These are phyloP conservation scores for Pantherophis vulpinus DNA, from an alignment of 2,797 vertebrate species.

Conservation along the genomic window DNA sequence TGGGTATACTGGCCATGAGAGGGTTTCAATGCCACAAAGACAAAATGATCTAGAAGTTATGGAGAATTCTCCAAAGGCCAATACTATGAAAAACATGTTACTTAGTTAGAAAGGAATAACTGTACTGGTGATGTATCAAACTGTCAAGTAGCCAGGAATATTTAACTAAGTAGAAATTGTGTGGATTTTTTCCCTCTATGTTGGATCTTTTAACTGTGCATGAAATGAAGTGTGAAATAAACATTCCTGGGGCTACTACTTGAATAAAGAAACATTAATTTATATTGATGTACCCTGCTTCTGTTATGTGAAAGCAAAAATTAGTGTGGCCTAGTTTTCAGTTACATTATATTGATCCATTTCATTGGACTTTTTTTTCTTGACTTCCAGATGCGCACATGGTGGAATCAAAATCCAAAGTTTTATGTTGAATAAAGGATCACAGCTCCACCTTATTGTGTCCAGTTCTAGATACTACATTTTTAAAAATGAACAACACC, in stretches of 20 bases:
- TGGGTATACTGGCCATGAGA: not conserved
- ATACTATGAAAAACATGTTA: fast-evolving
- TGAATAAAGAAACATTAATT: not conserved
- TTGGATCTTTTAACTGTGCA: not conserved
- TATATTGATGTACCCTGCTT: slow-evolving; percentile 7
- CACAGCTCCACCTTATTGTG: not conserved
- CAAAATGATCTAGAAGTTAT: not conserved
- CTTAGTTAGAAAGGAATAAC: not conserved
- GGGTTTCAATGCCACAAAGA: not conserved
- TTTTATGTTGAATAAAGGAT: not conserved
- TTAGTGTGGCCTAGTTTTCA: slow-evolving; percentile 28
- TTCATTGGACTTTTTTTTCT: slow-evolving; percentile 28
- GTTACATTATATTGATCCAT: slow-evolving; percentile 7
- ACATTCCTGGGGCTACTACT: not conserved
- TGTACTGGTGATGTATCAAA: not conserved
- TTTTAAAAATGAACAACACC: not conserved
- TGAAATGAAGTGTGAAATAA: not conserved
- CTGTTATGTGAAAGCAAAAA: slow-evolving; percentile 31
- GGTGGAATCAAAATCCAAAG: not conserved
- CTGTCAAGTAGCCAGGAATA: not conserved
- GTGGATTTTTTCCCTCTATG: fast-evolving
- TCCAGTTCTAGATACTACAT: not conserved
- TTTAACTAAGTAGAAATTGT: not conserved
- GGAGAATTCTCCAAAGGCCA: not conserved
- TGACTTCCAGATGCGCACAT: not conserved